Conservation (phyloP, 2,113 vertebrate species). For the Polypterus bichir region DNA sequence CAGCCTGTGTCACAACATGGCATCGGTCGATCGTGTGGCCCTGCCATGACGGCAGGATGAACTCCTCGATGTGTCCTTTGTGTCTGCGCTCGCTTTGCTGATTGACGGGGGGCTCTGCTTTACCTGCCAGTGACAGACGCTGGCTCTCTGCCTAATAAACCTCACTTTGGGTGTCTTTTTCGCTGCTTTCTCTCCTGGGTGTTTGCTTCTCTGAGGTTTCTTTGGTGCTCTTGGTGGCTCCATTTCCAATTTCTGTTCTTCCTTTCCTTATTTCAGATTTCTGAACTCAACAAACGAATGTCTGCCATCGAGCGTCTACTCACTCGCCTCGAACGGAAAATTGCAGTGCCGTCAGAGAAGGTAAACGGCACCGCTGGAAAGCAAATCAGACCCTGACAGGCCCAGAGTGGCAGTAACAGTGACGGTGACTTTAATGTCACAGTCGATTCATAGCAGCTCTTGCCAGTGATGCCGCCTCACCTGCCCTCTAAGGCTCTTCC, state of each 20-base stretch:
- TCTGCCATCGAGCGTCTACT: constrained; percentile 56
- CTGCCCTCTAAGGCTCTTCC: too few species aligned
- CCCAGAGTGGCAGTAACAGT: too few species aligned
- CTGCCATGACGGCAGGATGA: too few species aligned
- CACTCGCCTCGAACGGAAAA: constrained; percentile 62
- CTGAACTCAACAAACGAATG: constrained; percentile 61
- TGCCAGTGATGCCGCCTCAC: too few species aligned
- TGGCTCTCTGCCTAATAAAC: neutral
- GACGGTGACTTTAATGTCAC: too few species aligned
- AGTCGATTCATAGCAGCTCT: too few species aligned
- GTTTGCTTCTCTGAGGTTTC: neutral
- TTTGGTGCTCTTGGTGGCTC: neutral
- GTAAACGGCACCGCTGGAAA: constrained; percentile 27
- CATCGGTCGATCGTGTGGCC: too few species aligned
- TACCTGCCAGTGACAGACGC: neutral
- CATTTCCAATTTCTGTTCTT: constrained; percentile 2
- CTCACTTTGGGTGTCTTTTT: neutral
- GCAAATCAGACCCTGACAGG: rapidly evolving
- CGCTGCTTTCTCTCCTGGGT: neutral
- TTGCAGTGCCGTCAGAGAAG: constrained; percentile 40
- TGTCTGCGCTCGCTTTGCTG: neutral
- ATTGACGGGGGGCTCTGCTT: neutral
- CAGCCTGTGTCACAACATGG: too few species aligned
- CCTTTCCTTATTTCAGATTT: constrained; percentile 43
- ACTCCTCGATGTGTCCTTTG: too few species aligned